A percentile compares a stretch with the other conserved stretches of the same genome.
Evolutionary conservation across 2,797 vertebrate species (phyloP).

Genomic region (Antrozous pallidus): DNA sequence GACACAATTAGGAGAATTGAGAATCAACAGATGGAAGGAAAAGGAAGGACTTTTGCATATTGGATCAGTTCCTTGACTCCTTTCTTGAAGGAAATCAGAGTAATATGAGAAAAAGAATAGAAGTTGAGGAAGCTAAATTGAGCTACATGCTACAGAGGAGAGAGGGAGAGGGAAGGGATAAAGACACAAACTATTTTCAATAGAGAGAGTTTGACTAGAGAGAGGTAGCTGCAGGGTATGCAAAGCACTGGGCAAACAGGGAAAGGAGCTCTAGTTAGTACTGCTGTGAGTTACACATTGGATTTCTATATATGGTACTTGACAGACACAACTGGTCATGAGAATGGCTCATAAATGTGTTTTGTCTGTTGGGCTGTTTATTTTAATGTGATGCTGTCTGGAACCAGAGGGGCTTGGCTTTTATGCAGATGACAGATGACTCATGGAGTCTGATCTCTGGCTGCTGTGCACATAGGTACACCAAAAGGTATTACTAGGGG

Average conservation of each 20-base stretch:
- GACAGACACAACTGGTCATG: background rate
- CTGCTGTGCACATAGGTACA: fast-evolving
- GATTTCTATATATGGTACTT: background rate
- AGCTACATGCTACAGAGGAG: background rate
- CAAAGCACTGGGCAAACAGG: background rate
- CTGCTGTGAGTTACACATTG: background rate
- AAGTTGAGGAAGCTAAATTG: background rate
- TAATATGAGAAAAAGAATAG: background rate
- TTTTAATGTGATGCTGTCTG: background rate
- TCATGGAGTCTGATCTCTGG: background rate
- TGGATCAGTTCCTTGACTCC: background rate
- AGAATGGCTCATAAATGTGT: background rate
- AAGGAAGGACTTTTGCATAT: background rate
- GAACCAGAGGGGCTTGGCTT: background rate
- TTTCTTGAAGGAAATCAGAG: background rate
- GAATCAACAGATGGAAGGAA: background rate
- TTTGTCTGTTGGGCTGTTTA: background rate
- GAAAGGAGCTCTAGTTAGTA: background rate
- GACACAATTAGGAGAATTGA: background rate
- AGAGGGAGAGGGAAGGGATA: background rate
- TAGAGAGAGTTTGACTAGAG: background rate
- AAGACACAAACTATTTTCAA: background rate
- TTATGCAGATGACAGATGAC: background rate
- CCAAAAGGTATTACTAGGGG: background rate
- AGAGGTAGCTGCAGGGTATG: background rate